phyloP scores from a whole-genome alignment of 2,113 vertebrate genomes.

The Chrysochloris asiatica region DNA sequence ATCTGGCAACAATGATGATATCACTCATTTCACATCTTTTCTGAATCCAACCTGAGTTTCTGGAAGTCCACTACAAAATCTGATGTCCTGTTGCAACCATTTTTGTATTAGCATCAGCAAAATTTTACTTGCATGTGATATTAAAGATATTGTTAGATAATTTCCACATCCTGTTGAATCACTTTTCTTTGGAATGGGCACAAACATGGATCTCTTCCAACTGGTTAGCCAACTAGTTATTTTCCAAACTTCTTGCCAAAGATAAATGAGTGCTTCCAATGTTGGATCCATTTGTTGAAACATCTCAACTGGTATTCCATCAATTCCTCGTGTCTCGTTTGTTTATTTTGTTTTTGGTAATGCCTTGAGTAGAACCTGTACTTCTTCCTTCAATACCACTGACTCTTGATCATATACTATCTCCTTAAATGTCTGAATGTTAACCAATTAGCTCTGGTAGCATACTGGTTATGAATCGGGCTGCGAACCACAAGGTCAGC shows the following conservation, averaged over 20 bases:
- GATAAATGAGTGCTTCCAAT: neutral
- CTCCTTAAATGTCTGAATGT: neutral
- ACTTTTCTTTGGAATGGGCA: neutral
- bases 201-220: neutral
- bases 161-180: neutral
- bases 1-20: neutral
- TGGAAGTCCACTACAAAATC: no score
- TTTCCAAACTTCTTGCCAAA: neutral
- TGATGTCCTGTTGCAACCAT: neutral
- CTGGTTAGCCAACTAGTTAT: neutral
- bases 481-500: no score
- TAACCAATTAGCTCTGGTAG: neutral
- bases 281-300: neutral
- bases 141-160: neutral
- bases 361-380: neutral
- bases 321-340: neutral
- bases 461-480: no score
- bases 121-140: neutral
- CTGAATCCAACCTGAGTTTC: neutral
- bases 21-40: neutral
- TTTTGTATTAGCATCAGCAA: neutral
- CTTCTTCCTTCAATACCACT: neutral
- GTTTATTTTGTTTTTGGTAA: no score
- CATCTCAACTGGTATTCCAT: neutral
- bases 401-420: neutral